These are phyloP conservation scores for Bombus pascuorum DNA, from an alignment of 1,140 invertebrate species.

Conservation along the genomic window DNA sequence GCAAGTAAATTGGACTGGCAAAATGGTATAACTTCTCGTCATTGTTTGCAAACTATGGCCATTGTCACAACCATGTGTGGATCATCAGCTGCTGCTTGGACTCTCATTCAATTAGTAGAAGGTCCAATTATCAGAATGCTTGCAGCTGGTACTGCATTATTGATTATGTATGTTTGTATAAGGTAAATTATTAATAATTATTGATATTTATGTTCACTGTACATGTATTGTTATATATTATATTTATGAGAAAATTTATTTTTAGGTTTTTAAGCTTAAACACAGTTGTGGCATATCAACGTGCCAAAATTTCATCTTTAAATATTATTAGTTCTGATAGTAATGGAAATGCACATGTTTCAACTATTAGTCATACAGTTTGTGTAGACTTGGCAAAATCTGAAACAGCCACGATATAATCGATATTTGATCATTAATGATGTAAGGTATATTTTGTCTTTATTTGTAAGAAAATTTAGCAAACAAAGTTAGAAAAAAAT, in stretches of 20 bases:
- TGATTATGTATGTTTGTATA: slow-evolving; percentile 92
- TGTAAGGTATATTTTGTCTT: slow-evolving; percentile 15
- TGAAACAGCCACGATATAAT: slow-evolving; percentile 60
- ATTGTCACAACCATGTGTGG: slow-evolving; percentile 88
- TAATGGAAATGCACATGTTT: slow-evolving; percentile 75
- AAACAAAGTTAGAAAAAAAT: slow-evolving; percentile 14
- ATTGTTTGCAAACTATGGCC: slow-evolving; percentile 89
- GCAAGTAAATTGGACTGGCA: slow-evolving; percentile 90
- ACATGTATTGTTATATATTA: neutral
- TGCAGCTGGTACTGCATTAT: slow-evolving; percentile 90
- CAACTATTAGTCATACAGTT: slow-evolving; percentile 83
- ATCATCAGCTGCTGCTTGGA: slow-evolving; percentile 90
- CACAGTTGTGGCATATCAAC: slow-evolving; percentile 92
- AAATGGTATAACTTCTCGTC: slow-evolving; percentile 89
- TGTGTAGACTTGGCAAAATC: slow-evolving; percentile 81
- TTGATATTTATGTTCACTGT: slow-evolving; percentile 7
- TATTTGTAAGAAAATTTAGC: slow-evolving; percentile 16
- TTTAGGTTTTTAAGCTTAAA: slow-evolving; percentile 91
- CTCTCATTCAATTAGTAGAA: slow-evolving; percentile 90
- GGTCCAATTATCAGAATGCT: slow-evolving; percentile 90
- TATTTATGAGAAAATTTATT: slow-evolving; percentile 56
- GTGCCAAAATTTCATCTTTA: slow-evolving; percentile 94
- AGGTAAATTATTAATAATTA: slow-evolving; percentile 82
- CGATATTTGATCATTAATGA: slow-evolving; percentile 19
- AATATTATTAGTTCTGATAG: slow-evolving; percentile 85